Evolutionary conservation across 2,113 vertebrate species (phyloP).

Genomic region (Rhinoptilus africanus): DNA sequence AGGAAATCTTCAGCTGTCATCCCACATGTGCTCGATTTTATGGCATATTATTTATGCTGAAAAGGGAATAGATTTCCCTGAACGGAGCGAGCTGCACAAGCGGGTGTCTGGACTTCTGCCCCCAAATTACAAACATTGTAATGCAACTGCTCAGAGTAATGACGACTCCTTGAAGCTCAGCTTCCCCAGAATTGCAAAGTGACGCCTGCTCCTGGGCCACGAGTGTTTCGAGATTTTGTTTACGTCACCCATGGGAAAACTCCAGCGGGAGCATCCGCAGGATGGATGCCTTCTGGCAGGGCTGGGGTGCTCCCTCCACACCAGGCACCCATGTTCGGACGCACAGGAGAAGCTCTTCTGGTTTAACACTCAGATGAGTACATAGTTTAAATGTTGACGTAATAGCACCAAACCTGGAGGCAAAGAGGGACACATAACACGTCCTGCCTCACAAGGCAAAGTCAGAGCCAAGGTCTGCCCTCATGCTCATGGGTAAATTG

Average conservation of each 20-base stretch:
- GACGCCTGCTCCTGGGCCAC: background rate
- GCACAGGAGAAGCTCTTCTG: background rate
- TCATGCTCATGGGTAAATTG: fast-evolving
- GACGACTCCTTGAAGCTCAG: background rate
- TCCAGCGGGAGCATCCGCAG: background rate
- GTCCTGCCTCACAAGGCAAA: background rate
- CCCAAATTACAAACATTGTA: background rate
- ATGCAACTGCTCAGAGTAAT: background rate
- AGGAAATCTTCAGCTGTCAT: background rate
- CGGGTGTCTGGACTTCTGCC: background rate
- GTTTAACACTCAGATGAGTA: background rate
- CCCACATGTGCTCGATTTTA: background rate
- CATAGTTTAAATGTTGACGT: background rate
- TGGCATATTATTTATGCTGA: background rate
- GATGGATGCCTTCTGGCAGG: background rate
- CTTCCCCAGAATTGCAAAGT: background rate
- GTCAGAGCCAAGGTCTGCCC: background rate
- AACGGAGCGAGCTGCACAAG: background rate
- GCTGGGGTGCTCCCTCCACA: background rate
- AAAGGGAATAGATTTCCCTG: background rate
- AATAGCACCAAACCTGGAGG: background rate
- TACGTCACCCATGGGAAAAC: background rate
- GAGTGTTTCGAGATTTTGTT: background rate
- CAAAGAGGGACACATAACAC: background rate
- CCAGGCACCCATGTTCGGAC: background rate